Evolutionary conservation across 2,113 vertebrate species (phyloP).

Genomic region (Connochaetes taurinus): DNA sequence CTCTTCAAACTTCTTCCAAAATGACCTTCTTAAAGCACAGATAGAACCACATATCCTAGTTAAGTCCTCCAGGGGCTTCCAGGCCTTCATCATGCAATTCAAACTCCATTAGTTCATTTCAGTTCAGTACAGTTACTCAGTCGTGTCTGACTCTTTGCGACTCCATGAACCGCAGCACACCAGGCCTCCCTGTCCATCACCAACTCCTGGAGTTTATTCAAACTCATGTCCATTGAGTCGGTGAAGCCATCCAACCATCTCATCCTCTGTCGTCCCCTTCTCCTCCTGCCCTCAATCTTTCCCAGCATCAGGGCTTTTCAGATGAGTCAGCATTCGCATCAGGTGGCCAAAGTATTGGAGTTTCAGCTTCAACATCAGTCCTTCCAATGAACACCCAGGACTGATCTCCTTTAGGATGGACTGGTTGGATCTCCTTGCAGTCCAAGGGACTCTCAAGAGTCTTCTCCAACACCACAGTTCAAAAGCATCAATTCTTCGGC

Average conservation of each 20-base stretch:
- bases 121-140: background rate
- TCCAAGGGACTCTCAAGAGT: background rate
- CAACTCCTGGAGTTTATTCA: accelerated
- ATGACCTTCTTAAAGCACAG: background rate
- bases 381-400: background rate
- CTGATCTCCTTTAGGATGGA: background rate
- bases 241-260: background rate
- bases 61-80: background rate
- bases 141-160: background rate
- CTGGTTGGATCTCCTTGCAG: background rate
- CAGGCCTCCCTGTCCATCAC: background rate
- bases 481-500: background rate
- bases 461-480: background rate
- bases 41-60: background rate
- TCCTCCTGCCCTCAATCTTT: background rate
- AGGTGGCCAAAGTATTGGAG: background rate
- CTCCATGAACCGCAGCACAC: accelerated
- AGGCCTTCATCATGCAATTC: background rate
- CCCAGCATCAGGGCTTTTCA: background rate
- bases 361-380: background rate
- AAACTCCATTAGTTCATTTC: background rate
- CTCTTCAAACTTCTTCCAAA: background rate
- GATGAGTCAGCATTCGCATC: background rate
- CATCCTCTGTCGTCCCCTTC: accelerated
- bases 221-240: background rate